Evolutionary conservation across 2,113 vertebrate genomes (phyloP).

Genomic region (Malaclemys terrapin): DNA sequence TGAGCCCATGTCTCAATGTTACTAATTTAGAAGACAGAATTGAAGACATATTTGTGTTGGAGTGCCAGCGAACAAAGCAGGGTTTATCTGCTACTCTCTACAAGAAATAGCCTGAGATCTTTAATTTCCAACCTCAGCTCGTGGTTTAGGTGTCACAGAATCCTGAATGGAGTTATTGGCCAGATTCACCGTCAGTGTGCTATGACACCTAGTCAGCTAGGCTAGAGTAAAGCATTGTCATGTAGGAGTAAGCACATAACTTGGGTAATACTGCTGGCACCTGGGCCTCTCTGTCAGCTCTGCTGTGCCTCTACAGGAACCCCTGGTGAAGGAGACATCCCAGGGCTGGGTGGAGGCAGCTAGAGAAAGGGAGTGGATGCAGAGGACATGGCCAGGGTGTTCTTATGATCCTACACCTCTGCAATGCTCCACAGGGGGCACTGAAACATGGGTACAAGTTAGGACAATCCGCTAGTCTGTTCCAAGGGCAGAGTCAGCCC

Average conservation of each 20-base stretch:
- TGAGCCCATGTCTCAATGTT: not conserved
- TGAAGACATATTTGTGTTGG: not conserved
- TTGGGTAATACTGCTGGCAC: not conserved
- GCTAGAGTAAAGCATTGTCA: not conserved
- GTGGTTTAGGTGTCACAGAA: not conserved
- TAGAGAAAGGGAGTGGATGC: not conserved
- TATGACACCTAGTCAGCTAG: not conserved
- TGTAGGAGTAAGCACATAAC: not conserved
- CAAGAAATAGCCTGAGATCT: not conserved
- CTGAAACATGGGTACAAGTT: not conserved
- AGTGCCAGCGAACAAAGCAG: accelerated
- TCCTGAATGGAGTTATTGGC: accelerated
- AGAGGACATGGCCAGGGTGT: not conserved
- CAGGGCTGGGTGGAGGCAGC: not conserved
- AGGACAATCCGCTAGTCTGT: not conserved
- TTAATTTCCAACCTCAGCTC: too few relatives aligned
- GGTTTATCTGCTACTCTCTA: not conserved
- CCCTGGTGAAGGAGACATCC: not conserved
- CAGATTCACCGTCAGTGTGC: not conserved
- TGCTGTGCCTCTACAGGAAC: not conserved
- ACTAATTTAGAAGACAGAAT: not conserved
- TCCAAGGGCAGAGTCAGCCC: not conserved
- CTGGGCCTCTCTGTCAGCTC: not conserved
- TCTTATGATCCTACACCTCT: not conserved
- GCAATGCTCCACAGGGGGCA: not conserved